Percentiles rank a stretch among this genome's conserved stretches.
These are phyloP conservation scores for Regulus satrapa DNA, from an alignment of 2,113 vertebrate species.

Conservation along the genomic window DNA sequence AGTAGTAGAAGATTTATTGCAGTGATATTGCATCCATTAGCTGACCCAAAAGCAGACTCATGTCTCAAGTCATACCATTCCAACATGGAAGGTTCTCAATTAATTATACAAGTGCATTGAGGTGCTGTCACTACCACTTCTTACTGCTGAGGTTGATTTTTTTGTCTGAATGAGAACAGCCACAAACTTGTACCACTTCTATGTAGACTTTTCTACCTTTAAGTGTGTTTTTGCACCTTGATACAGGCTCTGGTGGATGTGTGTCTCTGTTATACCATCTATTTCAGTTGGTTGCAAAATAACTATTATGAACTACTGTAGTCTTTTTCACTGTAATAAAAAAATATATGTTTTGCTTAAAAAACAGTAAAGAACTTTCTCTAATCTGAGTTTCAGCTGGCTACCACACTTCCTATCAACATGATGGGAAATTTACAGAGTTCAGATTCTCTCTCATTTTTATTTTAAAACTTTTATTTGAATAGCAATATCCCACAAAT, in stretches of 20 bases:
- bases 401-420: neutral
- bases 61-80: accelerated
- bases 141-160: neutral
- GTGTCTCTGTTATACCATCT: neutral
- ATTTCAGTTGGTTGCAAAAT: neutral
- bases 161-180: neutral
- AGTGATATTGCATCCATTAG: neutral
- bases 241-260: neutral
- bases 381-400: neutral
- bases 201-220: accelerated
- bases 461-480: neutral
- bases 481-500: neutral
- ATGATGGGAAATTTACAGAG: neutral
- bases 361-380: neutral
- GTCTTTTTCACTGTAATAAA: neutral
- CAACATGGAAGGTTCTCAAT: neutral
- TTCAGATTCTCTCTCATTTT: neutral
- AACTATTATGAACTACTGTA: neutral
- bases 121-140: neutral
- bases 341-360: neutral
- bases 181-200: neutral
- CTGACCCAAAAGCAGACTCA: neutral
- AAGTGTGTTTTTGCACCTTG: neutral
- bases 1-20: neutral
- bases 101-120: neutral